Base-by-base conservation (phyloP, 2,113 vertebrate genomes). In the Syngnathus typhle region DNA sequence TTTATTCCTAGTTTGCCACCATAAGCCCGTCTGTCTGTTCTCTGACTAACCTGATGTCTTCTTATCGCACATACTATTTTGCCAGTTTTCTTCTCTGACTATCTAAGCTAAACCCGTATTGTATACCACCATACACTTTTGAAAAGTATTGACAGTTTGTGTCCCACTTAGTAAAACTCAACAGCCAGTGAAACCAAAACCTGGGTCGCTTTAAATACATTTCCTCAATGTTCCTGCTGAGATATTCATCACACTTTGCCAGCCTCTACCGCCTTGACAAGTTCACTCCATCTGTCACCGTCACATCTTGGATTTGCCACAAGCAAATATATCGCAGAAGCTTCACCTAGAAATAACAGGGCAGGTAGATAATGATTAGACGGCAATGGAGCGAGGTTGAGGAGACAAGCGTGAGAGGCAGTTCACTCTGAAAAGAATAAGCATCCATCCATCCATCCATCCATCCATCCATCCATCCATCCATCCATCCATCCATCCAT, bases 31-130 rank as follows among this genome's bases (percentile, higher is more conserved):
- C 70, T 87, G 81, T 77, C 71, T 72, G 72, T 70, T 79, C 71
- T 47, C 70, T 83, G 72, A 81, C 82, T 87, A 87, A 87, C 72
- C 81, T 74, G 76, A 87, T 84, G 85, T 85, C 84, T 85, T 68
- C 72, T 54, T 64, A 71, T 82, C 37, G 12, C 82, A 68, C 67
- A 56, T 47, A 56, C 52, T 64, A 43, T 60, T 77, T 41, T 66
- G 63, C 52, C 46, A 65, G 54, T 76, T 67, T 39, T 64, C 39
- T 18, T 55, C 62, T 67, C 70, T 60, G 65, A 71, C 71, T 61
- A 64, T 60, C 15, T 5, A n/a, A 6, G 41, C 38, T 61, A 2
- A 23, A 44, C n/a, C 6, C 60, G 49, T 64, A 41, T 38, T 51
- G 27, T 21, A 36, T 6, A 36, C 41, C 55, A 61, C 38, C 47